These are phyloP conservation scores for Oenanthe oenanthe DNA, from an alignment of 2,113 vertebrate species.

Conservation along the genomic window DNA sequence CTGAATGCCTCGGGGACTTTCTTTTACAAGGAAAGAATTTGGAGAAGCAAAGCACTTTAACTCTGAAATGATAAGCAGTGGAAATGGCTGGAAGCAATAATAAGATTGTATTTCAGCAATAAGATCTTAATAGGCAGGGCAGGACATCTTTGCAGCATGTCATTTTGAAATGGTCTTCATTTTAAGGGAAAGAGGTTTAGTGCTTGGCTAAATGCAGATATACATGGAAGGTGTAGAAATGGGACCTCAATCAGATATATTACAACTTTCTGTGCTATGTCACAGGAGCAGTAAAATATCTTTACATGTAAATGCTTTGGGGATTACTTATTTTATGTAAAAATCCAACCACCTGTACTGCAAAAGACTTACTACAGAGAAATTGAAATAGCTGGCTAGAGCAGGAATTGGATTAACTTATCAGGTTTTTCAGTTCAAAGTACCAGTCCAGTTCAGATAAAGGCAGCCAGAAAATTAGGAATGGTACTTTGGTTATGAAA, in stretches of 20 bases:
- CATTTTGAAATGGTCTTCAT: background rate
- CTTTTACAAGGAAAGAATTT: background rate
- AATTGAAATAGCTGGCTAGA: background rate
- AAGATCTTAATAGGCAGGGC: background rate
- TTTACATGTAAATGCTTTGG: background rate
- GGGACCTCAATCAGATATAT: background rate
- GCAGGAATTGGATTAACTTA: background rate
- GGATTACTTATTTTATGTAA: background rate
- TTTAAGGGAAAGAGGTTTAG: background rate
- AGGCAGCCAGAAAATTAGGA: background rate
- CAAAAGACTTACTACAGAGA: background rate
- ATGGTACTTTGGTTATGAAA: background rate
- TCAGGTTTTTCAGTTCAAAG: background rate
- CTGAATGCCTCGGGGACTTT: background rate
- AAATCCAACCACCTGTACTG: background rate
- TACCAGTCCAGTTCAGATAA: background rate
- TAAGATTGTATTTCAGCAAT: background rate
- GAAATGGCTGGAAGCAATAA: background rate
- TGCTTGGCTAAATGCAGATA: background rate
- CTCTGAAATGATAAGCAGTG: background rate
- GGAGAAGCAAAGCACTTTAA: background rate
- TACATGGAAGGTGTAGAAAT: background rate
- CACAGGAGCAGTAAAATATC: background rate
- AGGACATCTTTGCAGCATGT: background rate
- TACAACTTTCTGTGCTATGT: background rate